Percentiles rank a stretch among this genome's conserved stretches.
phyloP scores from a whole-genome alignment of 2,888 invertebrate genomes.

The Lymantria monacha region DNA sequence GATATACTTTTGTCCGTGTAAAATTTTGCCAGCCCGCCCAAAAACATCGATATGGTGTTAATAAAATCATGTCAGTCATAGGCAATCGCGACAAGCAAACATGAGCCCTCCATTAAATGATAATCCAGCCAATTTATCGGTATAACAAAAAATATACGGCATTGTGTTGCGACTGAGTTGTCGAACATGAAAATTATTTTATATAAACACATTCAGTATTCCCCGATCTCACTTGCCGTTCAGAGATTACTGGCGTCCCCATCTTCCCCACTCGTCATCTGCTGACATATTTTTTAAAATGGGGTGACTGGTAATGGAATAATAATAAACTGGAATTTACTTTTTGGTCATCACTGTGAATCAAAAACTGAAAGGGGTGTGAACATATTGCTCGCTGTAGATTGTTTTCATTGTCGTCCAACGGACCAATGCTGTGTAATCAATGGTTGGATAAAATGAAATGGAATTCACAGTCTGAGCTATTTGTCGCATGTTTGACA shows the following conservation, averaged over 20 bases:
- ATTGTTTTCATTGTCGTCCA: constrained; percentile 74
- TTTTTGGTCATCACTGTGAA: constrained; percentile 79
- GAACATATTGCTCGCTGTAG: constrained; percentile 75
- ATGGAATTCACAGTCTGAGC: constrained; percentile 67
- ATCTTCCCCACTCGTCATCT: constrained; percentile 72
- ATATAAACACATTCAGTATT: constrained; percentile 81
- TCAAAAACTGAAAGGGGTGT: constrained; percentile 79
- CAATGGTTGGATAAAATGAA: constrained; percentile 74
- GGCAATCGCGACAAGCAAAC: constrained; percentile 76
- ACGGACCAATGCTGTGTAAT: constrained; percentile 79
- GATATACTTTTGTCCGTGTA: constrained; percentile 44
- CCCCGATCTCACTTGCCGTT: constrained; percentile 44
- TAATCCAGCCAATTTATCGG: constrained; percentile 81
- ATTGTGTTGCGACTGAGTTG: constrained; percentile 79
- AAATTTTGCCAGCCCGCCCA: constrained; percentile 54
- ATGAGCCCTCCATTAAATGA: constrained; percentile 82
- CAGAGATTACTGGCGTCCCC: constrained; percentile 63
- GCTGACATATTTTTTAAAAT: constrained; percentile 81
- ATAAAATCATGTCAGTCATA: constrained; percentile 80
- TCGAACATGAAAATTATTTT: constrained; percentile 82
- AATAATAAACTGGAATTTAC: constrained; percentile 82
- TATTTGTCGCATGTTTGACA: constrained; percentile 82
- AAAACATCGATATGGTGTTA: constrained; percentile 69
- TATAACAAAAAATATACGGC: constrained; percentile 74
- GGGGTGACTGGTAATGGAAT: constrained; percentile 79